A percentile compares a stretch with the other conserved stretches of the same genome.
Conservation (phyloP, 2,113 vertebrate genomes). For the Tinamus guttatus region DNA sequence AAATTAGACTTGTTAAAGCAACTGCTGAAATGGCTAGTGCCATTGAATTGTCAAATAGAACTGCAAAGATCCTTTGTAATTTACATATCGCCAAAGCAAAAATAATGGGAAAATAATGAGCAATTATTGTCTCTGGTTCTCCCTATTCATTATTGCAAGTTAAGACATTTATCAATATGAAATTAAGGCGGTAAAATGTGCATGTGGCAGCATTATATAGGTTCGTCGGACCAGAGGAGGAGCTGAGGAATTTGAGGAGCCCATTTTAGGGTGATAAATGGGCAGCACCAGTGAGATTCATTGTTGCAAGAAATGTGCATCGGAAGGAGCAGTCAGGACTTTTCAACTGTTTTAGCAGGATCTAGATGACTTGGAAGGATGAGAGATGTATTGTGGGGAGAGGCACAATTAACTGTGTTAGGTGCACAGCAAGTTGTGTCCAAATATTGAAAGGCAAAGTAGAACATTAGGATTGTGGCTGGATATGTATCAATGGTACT, state of each 20-base stretch:
- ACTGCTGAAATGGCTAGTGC: slow-evolving; percentile 68
- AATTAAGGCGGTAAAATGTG: slow-evolving; percentile 22
- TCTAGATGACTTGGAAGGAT: not conserved
- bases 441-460: not conserved
- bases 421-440: accelerated
- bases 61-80: slow-evolving; percentile 52
- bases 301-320: not conserved
- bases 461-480: not conserved
- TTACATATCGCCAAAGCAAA: slow-evolving; percentile 73
- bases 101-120: slow-evolving; percentile 73
- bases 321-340: not conserved
- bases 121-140: slow-evolving; percentile 54
- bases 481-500: accelerated
- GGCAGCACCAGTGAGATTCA: not conserved
- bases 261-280: not conserved
- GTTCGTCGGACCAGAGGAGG: not conserved
- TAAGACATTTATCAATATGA: slow-evolving; percentile 50
- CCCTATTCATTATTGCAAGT: slow-evolving; percentile 56
- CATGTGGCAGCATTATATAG: not conserved
- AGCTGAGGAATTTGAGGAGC: not conserved
- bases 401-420: not conserved
- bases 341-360: not conserved
- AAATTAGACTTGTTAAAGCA: slow-evolving; percentile 71
- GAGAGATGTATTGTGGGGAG: not conserved
- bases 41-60: slow-evolving; percentile 71